Conservation (phyloP, 2,113 vertebrate species). For the Carollia perspicillata region DNA sequence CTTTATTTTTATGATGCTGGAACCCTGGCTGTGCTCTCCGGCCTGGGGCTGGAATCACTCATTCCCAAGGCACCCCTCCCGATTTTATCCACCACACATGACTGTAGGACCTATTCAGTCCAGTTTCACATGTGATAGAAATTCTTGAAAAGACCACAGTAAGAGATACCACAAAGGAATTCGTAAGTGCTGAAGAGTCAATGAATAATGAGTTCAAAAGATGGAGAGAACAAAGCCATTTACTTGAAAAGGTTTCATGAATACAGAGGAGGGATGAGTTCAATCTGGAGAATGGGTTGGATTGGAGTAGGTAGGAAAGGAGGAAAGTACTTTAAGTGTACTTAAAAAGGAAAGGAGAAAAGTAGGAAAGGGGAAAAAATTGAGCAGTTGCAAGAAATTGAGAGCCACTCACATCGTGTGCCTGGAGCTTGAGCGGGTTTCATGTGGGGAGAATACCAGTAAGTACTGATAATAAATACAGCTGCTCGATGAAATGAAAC, state of each 20-base stretch:
- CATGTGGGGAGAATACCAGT: neutral
- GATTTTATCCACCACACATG: too few relatives aligned
- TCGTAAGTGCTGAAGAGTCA: neutral
- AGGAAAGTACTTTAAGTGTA: neutral
- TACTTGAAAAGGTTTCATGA: neutral
- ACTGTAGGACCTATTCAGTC: neutral
- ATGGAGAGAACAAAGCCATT: neutral
- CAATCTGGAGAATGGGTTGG: neutral
- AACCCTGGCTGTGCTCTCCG: too few relatives aligned
- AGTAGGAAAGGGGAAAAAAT: too few relatives aligned
- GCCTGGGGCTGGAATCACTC: too few relatives aligned
- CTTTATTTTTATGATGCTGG: too few relatives aligned
- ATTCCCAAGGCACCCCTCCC: too few relatives aligned
- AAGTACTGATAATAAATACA: neutral
- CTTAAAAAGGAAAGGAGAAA: neutral
- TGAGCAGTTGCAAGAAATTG: neutral
- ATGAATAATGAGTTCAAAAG: neutral
- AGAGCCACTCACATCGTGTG: neutral
- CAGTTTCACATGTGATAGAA: slow-evolving; percentile 1
- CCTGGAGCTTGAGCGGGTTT: neutral
- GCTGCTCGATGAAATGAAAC: neutral
- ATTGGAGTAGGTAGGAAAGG: neutral
- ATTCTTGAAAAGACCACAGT: neutral
- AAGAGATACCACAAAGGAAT: neutral
- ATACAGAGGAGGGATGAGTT: neutral